Evolutionary conservation across 2,888 invertebrate genomes (phyloP).

Genomic region (Acanthosepion esculentum): DNA sequence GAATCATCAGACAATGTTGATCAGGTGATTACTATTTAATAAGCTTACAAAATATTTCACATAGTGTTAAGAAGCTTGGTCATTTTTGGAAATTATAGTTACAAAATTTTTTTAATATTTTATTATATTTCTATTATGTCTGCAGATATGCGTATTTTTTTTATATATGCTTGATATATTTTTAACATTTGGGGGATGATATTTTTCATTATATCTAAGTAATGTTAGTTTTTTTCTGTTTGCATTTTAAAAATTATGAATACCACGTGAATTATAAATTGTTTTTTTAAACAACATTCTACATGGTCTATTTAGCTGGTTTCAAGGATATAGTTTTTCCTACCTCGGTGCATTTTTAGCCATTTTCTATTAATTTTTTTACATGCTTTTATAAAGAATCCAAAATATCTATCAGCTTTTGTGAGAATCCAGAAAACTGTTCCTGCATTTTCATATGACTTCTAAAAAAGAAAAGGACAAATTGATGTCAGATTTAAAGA

Average conservation of each 20-base stretch:
- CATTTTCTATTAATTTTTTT: background rate
- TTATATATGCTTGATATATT: too few relatives aligned
- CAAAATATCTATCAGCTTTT: background rate
- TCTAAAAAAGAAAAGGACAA: background rate
- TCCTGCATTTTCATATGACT: background rate
- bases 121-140: background rate
- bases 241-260: background rate
- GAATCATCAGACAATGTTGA: background rate
- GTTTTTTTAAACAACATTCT: background rate
- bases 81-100: background rate
- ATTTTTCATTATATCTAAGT: background rate
- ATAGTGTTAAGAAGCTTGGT: background rate
- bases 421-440: background rate
- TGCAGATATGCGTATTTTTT: too few relatives aligned
- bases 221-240: background rate
- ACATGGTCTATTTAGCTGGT: background rate
- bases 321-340: background rate
- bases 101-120: background rate
- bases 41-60: background rate
- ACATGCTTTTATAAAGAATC: background rate
- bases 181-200: too few relatives aligned
- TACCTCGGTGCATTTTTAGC: background rate
- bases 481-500: background rate
- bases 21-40: background rate
- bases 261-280: background rate